Evolutionary conservation across 2,888 invertebrate species (phyloP).

Genomic region (Tinea pellionella): DNA sequence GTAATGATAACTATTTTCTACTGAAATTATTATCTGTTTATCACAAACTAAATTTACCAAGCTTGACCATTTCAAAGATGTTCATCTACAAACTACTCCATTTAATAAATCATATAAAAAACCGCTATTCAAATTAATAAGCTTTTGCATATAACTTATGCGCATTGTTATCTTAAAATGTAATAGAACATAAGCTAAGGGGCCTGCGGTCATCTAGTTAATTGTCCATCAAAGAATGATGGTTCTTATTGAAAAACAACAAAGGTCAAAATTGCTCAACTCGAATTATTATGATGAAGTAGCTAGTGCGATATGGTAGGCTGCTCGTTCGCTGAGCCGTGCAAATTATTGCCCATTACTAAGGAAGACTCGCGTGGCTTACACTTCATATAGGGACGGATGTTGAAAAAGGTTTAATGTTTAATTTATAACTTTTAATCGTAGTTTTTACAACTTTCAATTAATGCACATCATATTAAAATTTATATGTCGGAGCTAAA

Average conservation of each 20-base stretch:
- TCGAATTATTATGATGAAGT: slow-evolving; percentile 11
- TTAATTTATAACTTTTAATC: not conserved
- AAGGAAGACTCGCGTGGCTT: slow-evolving; percentile 23
- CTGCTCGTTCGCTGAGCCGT: slow-evolving; percentile 46
- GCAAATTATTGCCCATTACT: slow-evolving; percentile 40
- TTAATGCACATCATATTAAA: not conserved
- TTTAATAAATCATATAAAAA: too few relatives aligned
- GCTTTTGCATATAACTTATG: not conserved
- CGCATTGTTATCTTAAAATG: slow-evolving; percentile 1
- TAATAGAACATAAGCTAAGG: not conserved
- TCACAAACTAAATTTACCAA: too few relatives aligned
- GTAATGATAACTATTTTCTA: too few relatives aligned
- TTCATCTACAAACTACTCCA: too few relatives aligned
- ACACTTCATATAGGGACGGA: slow-evolving; percentile 30
- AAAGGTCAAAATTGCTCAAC: not conserved
- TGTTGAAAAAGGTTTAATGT: not conserved
- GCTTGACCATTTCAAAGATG: too few relatives aligned
- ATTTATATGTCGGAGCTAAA: not conserved
- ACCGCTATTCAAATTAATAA: slow-evolving; percentile 5
- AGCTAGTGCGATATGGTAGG: slow-evolving; percentile 57
- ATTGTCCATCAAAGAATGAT: not conserved
- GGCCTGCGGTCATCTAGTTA: not conserved
- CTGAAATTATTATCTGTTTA: too few relatives aligned
- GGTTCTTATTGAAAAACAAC: not conserved
- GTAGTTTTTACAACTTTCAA: slow-evolving; percentile 1